Evolutionary conservation across 1,140 invertebrate species (phyloP).

Genomic region (Danaus plexippus): DNA sequence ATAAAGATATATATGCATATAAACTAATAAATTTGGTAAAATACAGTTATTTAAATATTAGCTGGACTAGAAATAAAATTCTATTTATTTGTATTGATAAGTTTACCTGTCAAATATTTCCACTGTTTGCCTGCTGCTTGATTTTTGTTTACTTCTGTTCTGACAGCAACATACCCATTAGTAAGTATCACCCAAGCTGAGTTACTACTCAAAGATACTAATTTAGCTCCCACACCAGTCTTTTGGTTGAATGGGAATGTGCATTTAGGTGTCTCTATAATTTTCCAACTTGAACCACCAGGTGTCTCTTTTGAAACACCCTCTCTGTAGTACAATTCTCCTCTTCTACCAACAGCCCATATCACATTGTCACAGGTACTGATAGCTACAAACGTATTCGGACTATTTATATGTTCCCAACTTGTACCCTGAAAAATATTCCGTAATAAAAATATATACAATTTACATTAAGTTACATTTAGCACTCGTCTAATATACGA

Average conservation of each 20-base stretch:
- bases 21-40: no score
- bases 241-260: slow-evolving; percentile 41
- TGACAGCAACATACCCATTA: slow-evolving; percentile 52
- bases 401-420: slow-evolving; percentile 86
- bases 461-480: no score
- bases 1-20: no score
- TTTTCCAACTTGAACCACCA: slow-evolving; percentile 57
- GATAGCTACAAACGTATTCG: slow-evolving; percentile 82
- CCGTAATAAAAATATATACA: slow-evolving; percentile 3
- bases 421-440: slow-evolving; percentile 74
- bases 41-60: no score
- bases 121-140: slow-evolving; percentile 52
- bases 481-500: no score
- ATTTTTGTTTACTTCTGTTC: slow-evolving; percentile 45
- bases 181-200: slow-evolving; percentile 55
- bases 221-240: slow-evolving; percentile 38
- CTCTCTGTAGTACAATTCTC: slow-evolving; percentile 84
- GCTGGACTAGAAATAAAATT: no score
- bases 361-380: slow-evolving; percentile 78
- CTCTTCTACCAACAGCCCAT: slow-evolving; percentile 90
- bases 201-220: slow-evolving; percentile 41
- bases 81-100: neutral
- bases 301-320: slow-evolving; percentile 78
- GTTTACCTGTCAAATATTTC: slow-evolving; percentile 60
- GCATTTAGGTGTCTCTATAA: slow-evolving; percentile 55